phyloP scores from a whole-genome alignment of 2,797 vertebrate species.

The Sphenodon punctatus region DNA sequence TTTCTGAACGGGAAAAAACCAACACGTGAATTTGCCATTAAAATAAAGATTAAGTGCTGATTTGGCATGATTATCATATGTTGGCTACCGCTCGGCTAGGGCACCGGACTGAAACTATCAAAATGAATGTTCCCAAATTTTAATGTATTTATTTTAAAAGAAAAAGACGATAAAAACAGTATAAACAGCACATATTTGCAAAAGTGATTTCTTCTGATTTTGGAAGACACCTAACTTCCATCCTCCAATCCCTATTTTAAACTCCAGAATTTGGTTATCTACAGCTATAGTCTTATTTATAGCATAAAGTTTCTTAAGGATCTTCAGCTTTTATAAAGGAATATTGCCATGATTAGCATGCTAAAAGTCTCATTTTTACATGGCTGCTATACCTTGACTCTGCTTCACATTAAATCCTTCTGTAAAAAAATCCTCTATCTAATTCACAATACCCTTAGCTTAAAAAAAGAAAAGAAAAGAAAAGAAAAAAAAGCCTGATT shows the following conservation, averaged over 20 bases:
- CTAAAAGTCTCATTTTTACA: slow-evolving; percentile 11
- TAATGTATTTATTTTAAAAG: slow-evolving; percentile 16
- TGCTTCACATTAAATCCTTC: slow-evolving; percentile 2
- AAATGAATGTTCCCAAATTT: slow-evolving; percentile 21
- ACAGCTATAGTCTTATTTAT: not conserved
- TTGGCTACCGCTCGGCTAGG: slow-evolving; percentile 32
- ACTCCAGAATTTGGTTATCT: not conserved
- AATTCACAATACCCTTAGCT: not conserved
- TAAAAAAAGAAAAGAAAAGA: not conserved
- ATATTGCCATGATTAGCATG: not conserved
- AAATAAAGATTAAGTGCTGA: slow-evolving; percentile 57
- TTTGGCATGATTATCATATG: slow-evolving; percentile 45
- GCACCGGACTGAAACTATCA: slow-evolving; percentile 38
- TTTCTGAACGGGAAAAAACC: slow-evolving; percentile 27
- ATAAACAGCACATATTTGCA: not conserved
- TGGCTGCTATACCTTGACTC: not conserved
- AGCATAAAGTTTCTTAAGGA: not conserved
- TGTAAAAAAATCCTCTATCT: not conserved
- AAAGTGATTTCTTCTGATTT: slow-evolving; percentile 21
- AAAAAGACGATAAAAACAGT: not conserved
- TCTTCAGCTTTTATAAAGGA: not conserved
- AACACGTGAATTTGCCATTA: slow-evolving; percentile 48
- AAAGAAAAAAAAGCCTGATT: not conserved
- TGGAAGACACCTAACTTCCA: not conserved
- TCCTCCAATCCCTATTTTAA: not conserved